These are phyloP conservation scores for Arge pagana DNA, from an alignment of 2,888 invertebrate species.

Conservation along the genomic window DNA sequence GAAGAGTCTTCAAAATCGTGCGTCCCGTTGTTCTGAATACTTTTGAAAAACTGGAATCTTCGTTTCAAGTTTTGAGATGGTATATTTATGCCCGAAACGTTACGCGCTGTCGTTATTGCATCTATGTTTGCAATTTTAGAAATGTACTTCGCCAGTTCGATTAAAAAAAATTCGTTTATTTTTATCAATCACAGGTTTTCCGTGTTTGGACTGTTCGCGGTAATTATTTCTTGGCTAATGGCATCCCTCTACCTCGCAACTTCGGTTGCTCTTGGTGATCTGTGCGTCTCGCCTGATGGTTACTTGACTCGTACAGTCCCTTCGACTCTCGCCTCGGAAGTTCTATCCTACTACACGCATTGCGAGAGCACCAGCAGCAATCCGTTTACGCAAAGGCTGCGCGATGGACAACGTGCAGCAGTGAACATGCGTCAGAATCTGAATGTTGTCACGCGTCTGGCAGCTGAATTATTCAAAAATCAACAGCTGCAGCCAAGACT, in stretches of 20 bases:
- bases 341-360: conserved; percentile 78
- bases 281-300: conserved; percentile 83
- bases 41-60: too few relatives aligned
- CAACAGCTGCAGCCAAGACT: conserved; percentile 70
- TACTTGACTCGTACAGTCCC: conserved; percentile 65
- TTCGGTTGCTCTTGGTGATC: conserved; percentile 83
- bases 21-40: too few relatives aligned
- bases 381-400: conserved; percentile 79
- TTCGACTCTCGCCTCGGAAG: conserved; percentile 56
- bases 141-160: too few relatives aligned
- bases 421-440: conserved; percentile 62
- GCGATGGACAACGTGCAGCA: conserved; percentile 77
- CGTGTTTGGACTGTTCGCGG: conserved; percentile 83
- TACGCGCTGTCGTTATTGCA: too few relatives aligned
- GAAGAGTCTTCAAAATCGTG: too few relatives aligned
- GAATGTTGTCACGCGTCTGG: conserved; percentile 59
- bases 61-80: too few relatives aligned
- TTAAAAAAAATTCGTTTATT: too few relatives aligned
- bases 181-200: conserved; percentile 66
- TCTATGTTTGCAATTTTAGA: too few relatives aligned
- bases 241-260: conserved; percentile 84
- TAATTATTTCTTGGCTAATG: conserved; percentile 87
- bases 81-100: too few relatives aligned
- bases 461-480: conserved; percentile 62
- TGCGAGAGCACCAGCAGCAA: conserved; percentile 80